Conservation (phyloP, 1,140 invertebrate species). For the Orius insidiosus region DNA sequence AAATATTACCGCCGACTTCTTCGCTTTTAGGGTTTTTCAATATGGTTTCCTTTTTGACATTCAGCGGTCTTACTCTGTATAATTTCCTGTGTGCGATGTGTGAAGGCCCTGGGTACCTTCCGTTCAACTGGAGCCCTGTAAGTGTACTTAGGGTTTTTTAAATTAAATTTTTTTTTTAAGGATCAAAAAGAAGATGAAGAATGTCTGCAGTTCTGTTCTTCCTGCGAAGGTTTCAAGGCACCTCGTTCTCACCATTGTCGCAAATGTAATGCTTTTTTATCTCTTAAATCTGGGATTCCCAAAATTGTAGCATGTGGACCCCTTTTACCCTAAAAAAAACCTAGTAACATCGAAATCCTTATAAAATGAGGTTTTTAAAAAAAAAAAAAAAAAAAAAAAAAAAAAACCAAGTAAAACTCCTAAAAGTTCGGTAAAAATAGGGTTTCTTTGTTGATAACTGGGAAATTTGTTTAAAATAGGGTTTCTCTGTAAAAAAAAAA, state of each 20-base stretch:
- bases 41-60: constrained; percentile 41
- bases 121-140: constrained; percentile 70
- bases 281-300: not conserved
- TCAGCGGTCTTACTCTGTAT: constrained; percentile 63
- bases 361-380: no score
- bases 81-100: constrained; percentile 78
- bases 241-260: constrained; percentile 92
- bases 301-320: constrained; percentile 6
- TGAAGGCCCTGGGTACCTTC: constrained; percentile 76
- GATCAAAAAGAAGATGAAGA: constrained; percentile 39
- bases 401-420: no score
- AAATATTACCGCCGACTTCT: constrained; percentile 60
- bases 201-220: constrained; percentile 69
- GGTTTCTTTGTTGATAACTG: no score
- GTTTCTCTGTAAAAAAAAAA: no score
- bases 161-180: constrained; percentile 25
- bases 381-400: no score
- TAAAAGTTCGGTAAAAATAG: no score
- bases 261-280: no score
- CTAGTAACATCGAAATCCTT: constrained; percentile 1
- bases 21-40: constrained; percentile 38
- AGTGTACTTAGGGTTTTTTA: constrained; percentile 19
- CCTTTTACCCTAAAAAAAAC: constrained; percentile 6
- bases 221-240: constrained; percentile 84
- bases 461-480: no score